Percentiles rank a stretch among this genome's conserved stretches.
Conservation (phyloP, 2,888 invertebrate species). For the Chironomus tentans region DNA sequence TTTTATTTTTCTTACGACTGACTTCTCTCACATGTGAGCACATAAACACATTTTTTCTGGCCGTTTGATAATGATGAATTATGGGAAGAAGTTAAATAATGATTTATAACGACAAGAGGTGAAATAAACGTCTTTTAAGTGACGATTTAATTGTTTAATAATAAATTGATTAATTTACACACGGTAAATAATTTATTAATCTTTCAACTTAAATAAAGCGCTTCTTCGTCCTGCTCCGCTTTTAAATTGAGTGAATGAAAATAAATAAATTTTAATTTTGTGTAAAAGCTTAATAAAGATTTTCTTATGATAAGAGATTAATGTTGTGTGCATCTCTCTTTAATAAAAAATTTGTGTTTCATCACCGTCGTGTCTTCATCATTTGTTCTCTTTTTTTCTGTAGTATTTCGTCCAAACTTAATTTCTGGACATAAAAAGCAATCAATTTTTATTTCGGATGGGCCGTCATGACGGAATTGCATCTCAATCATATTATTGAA, state of each 20-base stretch:
- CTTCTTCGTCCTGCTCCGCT: neutral
- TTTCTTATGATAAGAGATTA: constrained; percentile 6
- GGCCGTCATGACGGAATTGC: neutral
- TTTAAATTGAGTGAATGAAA: neutral
- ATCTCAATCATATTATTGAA: neutral
- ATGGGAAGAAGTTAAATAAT: constrained; percentile 20
- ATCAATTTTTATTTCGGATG: neutral
- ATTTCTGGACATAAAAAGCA: neutral
- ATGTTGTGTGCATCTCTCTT: neutral
- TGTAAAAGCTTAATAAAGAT: neutral
- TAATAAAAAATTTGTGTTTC: neutral
- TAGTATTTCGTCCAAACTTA: no score
- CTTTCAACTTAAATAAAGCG: neutral
- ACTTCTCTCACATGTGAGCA: neutral
- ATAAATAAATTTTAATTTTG: neutral
- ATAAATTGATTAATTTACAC: constrained; percentile 24
- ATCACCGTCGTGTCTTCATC: neutral
- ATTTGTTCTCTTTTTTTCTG: neutral
- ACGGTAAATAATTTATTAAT: constrained; percentile 25
- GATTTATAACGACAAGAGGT: constrained; percentile 18
- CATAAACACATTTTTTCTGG: neutral
- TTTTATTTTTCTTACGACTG: neutral
- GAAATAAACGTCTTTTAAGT: constrained; percentile 24
- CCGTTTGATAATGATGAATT: constrained; percentile 15
- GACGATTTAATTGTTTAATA: constrained; percentile 22